These are phyloP conservation scores for Fratercula arctica DNA, from an alignment of 2,797 vertebrate species.

Conservation along the genomic window DNA sequence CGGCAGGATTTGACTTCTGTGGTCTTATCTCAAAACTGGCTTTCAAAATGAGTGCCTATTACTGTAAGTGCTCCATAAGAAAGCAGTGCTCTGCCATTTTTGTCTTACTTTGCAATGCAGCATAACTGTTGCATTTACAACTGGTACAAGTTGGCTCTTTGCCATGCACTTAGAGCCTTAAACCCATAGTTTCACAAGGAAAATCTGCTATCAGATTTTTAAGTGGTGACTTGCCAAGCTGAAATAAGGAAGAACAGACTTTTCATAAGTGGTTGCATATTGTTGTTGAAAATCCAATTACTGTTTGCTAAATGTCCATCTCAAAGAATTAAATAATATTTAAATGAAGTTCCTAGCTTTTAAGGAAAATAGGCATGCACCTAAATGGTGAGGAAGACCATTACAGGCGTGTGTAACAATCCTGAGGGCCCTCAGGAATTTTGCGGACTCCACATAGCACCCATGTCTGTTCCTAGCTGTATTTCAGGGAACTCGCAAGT, in stretches of 20 bases:
- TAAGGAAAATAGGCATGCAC: background rate
- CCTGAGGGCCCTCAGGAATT: background rate
- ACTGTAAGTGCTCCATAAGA: background rate
- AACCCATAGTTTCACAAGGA: constrained; percentile 4
- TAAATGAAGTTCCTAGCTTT: constrained; percentile 1
- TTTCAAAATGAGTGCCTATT: constrained; percentile 10
- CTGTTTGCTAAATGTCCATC: background rate
- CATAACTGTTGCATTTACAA: background rate
- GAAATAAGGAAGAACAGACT: constrained; percentile 18
- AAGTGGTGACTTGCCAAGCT: constrained; percentile 28
- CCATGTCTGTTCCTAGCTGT: background rate
- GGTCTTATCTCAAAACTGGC: background rate
- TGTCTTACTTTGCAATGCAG: background rate
- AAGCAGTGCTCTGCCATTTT: background rate
- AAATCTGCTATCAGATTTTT: constrained; percentile 12
- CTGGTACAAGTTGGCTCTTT: background rate
- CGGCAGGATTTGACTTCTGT: background rate
- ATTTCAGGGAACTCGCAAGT: background rate
- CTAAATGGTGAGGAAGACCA: background rate
- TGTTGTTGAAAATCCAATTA: background rate
- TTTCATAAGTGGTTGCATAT: background rate
- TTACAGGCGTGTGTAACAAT: background rate
- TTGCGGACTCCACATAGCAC: background rate
- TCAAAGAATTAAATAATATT: background rate
- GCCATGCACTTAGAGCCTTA: background rate